Percentiles rank a stretch among this genome's conserved stretches.
Conservation (phyloP, 30 jellyfish, hydroid and myxozoan genomes). For the Morbakka virulenta region DNA sequence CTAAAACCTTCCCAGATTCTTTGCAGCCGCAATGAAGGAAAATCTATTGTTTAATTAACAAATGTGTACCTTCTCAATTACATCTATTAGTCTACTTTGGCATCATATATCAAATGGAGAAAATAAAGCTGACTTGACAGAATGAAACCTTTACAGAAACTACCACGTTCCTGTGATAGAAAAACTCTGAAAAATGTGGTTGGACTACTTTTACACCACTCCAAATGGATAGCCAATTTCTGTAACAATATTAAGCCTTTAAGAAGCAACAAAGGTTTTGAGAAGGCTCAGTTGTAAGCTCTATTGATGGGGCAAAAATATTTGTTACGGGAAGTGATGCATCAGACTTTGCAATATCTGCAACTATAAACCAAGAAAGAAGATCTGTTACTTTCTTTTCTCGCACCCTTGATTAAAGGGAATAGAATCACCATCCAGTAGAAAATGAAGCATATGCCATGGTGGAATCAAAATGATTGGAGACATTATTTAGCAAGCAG, state of each 20-base stretch:
- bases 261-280: neutral
- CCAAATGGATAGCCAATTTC: neutral
- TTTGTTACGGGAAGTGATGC: conserved; percentile 50
- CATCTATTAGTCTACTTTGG: conserved; percentile 3
- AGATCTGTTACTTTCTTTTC: conserved; percentile 61
- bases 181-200: neutral
- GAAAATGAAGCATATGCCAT: too few relatives aligned
- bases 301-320: conserved; percentile 44
- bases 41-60: neutral
- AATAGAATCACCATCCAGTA: conserved; percentile 52
- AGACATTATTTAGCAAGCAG: conserved; percentile 43
- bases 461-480: too few relatives aligned
- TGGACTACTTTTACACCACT: neutral
- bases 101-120: too few relatives aligned
- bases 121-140: neutral
- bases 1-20: neutral
- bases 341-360: conserved; percentile 51
- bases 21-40: conserved; percentile 5
- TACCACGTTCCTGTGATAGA: neutral
- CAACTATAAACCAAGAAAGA: conserved; percentile 47
- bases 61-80: neutral
- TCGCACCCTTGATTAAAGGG: conserved; percentile 29
- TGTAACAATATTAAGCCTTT: neutral
- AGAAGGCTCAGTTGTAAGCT: neutral
- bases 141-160: neutral